These are phyloP conservation scores for Samia ricini DNA, from an alignment of 1,140 invertebrate species.

Conservation along the genomic window DNA sequence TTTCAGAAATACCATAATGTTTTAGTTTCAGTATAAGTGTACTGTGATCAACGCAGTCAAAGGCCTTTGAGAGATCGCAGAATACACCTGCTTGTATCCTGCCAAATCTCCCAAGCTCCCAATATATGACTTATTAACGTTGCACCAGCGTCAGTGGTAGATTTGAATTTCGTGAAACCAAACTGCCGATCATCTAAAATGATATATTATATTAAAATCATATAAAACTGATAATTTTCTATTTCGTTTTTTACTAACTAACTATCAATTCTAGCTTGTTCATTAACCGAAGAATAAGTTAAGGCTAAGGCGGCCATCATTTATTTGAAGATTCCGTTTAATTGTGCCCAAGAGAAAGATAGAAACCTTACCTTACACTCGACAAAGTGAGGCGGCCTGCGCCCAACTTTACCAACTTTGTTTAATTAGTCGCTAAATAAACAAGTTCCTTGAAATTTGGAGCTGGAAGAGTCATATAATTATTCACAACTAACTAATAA, in stretches of 20 bases:
- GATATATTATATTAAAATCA: neutral
- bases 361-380: slow-evolving; percentile 22
- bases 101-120: too few relatives aligned
- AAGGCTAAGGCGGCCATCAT: neutral
- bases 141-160: too few relatives aligned
- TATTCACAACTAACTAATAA: neutral
- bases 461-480: slow-evolving; percentile 19
- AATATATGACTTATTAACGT: too few relatives aligned
- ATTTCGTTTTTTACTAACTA: neutral
- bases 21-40: too few relatives aligned
- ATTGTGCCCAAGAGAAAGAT: slow-evolving; percentile 24
- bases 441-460: slow-evolving; percentile 22
- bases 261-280: neutral
- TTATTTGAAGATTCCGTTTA: slow-evolving; percentile 20
- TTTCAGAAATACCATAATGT: too few relatives aligned
- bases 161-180: too few relatives aligned
- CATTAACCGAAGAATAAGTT: neutral
- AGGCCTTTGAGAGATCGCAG: too few relatives aligned
- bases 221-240: neutral
- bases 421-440: slow-evolving; percentile 49
- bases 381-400: slow-evolving; percentile 21
- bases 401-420: slow-evolving; percentile 33
- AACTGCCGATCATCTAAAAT: too few relatives aligned
- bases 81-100: too few relatives aligned
- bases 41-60: too few relatives aligned